phyloP scores from a whole-genome alignment of 2,888 invertebrate species.

The Chymomyza caudatula region DNA sequence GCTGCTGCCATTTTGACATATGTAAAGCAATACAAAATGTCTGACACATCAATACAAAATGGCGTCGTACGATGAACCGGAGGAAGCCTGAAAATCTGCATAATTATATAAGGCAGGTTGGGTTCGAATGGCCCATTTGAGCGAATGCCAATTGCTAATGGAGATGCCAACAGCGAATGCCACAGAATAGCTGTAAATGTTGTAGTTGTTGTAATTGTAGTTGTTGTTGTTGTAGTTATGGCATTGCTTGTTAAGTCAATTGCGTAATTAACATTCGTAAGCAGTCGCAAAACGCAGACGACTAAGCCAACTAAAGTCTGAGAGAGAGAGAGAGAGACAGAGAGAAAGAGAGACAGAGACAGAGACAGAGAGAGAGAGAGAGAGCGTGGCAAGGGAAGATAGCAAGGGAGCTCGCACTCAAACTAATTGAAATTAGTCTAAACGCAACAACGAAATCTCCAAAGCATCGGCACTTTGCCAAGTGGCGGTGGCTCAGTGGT shows the following conservation, averaged over 20 bases:
- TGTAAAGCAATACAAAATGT: background rate
- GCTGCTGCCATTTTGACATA: background rate
- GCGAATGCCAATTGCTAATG: background rate
- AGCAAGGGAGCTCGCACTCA: conserved; percentile 22
- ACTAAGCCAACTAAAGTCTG: background rate
- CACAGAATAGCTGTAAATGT: background rate
- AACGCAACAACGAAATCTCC: conserved; percentile 18
- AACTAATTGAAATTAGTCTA: conserved; percentile 44
- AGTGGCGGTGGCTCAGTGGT: background rate
- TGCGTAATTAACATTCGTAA: conserved; percentile 62
- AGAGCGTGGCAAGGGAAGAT: too few species aligned
- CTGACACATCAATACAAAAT: background rate
- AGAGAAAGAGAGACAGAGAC: background rate
- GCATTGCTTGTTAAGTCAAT: conserved; percentile 53
- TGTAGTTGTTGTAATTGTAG: conserved; percentile 22
- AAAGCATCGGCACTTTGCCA: background rate
- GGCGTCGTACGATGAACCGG: background rate
- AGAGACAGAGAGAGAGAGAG: background rate
- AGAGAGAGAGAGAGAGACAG: background rate
- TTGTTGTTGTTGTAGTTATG: conserved; percentile 14
- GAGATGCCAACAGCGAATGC: too few species aligned
- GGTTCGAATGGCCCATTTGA: background rate
- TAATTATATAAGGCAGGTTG: conserved; percentile 29
- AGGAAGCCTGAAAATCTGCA: conserved; percentile 16
- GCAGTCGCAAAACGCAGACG: conserved; percentile 12